Percentiles rank a stretch among this genome's conserved stretches.
These are phyloP conservation scores for Trichoplusia ni DNA, from an alignment of 1,140 invertebrate genomes.

Conservation along the genomic window DNA sequence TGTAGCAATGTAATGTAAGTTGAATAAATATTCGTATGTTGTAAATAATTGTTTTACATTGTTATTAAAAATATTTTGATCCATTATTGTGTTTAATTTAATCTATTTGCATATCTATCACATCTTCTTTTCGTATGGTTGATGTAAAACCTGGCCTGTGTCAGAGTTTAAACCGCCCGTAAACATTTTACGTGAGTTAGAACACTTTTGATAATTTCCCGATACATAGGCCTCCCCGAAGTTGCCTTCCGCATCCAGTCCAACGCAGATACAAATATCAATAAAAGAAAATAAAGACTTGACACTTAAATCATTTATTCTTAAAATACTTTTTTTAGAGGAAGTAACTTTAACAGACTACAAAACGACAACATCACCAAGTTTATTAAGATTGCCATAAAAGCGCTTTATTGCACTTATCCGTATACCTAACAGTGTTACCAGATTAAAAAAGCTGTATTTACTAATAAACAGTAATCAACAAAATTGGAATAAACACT, in stretches of 20 bases:
- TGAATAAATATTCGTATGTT: background rate
- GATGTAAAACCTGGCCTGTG: too few relatives aligned
- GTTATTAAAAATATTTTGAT: background rate
- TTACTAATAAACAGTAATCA: too few relatives aligned
- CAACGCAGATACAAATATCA: background rate
- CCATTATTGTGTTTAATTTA: background rate
- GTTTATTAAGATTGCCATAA: background rate
- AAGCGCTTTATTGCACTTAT: background rate
- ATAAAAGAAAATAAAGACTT: background rate
- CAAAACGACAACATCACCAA: background rate
- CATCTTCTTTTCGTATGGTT: too few relatives aligned
- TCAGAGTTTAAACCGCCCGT: too few relatives aligned
- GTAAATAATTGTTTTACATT: constrained; percentile 15
- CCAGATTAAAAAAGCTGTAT: too few relatives aligned
- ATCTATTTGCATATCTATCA: too few relatives aligned
- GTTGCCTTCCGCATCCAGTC: background rate
- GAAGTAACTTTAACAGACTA: constrained; percentile 9
- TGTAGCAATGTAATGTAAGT: background rate
- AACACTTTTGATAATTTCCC: too few relatives aligned
- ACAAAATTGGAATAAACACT: too few relatives aligned
- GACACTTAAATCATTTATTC: constrained; percentile 17
- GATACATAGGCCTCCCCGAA: too few relatives aligned
- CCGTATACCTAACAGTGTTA: background rate
- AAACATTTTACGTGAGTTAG: too few relatives aligned
- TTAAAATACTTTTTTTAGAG: constrained; percentile 15